A percentile compares a stretch with the other conserved stretches of the same genome.
Conservation (phyloP, 2,113 vertebrate genomes). For the Callopanchax toddi region DNA sequence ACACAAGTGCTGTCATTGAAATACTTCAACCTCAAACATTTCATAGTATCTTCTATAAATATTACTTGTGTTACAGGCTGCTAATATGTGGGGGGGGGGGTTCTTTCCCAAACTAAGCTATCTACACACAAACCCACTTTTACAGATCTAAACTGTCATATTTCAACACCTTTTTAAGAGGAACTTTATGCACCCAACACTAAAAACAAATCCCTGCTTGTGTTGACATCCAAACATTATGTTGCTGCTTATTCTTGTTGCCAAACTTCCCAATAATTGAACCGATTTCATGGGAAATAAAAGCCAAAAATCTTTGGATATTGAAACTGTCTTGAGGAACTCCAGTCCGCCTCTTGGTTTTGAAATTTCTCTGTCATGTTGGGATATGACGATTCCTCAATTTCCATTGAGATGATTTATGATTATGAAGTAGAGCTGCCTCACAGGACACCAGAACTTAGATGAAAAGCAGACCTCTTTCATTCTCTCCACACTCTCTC, state of each 20-base stretch:
- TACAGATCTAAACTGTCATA: no score
- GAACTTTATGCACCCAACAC: not conserved
- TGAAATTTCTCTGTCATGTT: slow-evolving; percentile 59
- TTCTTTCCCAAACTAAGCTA: not conserved
- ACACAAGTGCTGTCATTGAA: no score
- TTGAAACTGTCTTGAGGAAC: slow-evolving; percentile 56
- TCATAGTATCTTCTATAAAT: no score
- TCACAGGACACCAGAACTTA: slow-evolving; percentile 69
- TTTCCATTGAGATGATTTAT: slow-evolving; percentile 74
- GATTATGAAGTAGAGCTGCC: slow-evolving; percentile 73
- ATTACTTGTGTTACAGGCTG: no score
- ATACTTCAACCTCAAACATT: no score
- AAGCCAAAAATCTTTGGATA: slow-evolving; percentile 47
- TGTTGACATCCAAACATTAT: slow-evolving; percentile 18
- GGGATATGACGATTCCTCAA: slow-evolving; percentile 60
- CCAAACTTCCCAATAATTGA: slow-evolving; percentile 38
- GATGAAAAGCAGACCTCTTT: slow-evolving; percentile 78
- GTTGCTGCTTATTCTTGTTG: slow-evolving; percentile 14
- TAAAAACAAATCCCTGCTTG: slow-evolving; percentile 8
- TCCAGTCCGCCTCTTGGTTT: slow-evolving; percentile 58
- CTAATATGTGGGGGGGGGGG: no score
- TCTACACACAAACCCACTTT: no score
- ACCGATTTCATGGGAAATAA: slow-evolving; percentile 47
- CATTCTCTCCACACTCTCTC: slow-evolving; percentile 63
- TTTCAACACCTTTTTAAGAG: no score